A percentile compares a stretch with the other conserved stretches of the same genome.
phyloP scores from a whole-genome alignment of 2,113 vertebrate genomes.

The Eira barbara region DNA sequence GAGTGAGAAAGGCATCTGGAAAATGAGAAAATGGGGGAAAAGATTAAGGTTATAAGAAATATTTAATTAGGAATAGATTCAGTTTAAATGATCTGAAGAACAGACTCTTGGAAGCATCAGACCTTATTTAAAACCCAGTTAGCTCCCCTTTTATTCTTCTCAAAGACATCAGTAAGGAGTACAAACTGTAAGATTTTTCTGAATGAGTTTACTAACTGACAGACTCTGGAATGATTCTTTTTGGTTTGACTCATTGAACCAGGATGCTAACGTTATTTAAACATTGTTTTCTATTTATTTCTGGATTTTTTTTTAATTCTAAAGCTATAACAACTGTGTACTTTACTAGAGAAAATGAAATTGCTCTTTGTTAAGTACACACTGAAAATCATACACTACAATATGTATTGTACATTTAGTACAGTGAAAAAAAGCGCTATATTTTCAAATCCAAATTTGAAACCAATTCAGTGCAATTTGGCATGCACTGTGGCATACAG shows the following conservation, averaged over 20 bases:
- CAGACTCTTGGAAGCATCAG: background rate
- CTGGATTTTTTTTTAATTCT: conserved; percentile 29
- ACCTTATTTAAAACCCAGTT: background rate
- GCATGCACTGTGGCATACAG: background rate
- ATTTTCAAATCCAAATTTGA: conserved; percentile 61
- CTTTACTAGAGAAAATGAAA: conserved; percentile 70
- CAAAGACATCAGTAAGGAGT: background rate
- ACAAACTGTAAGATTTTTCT: background rate
- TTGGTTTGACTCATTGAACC: conserved; percentile 41
- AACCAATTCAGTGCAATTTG: conserved; percentile 49
- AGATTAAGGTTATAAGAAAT: background rate
- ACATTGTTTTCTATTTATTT: conserved; percentile 63
- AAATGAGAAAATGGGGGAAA: background rate
- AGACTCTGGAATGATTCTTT: conserved; percentile 18
- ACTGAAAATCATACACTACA: conserved; percentile 59
- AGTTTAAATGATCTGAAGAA: background rate
- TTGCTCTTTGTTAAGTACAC: conserved; percentile 67
- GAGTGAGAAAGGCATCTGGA: background rate
- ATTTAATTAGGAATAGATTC: background rate
- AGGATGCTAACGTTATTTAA: conserved; percentile 59
- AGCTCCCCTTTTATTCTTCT: background rate
- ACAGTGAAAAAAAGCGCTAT: background rate
- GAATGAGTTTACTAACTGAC: conserved; percentile 25
- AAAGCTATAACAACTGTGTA: conserved; percentile 58
- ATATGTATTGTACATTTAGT: conserved; percentile 36